Percentiles rank a stretch among this genome's conserved stretches.
These are phyloP conservation scores for Naso thynnoides DNA, from an alignment of 2,797 vertebrate species.

Conservation along the genomic window DNA sequence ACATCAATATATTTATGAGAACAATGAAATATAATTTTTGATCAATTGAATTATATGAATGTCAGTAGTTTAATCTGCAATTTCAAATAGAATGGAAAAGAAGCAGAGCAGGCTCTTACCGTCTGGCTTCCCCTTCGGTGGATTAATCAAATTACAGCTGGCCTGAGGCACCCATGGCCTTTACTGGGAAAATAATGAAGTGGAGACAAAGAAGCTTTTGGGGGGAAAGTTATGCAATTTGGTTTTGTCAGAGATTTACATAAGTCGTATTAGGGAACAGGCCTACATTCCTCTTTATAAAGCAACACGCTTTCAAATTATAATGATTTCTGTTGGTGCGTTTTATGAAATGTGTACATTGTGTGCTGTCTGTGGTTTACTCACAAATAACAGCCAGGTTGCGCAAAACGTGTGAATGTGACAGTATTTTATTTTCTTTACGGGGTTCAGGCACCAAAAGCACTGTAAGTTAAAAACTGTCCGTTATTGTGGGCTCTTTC, in stretches of 20 bases:
- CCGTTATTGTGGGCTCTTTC: not conserved
- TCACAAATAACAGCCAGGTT: not conserved
- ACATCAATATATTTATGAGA: not conserved
- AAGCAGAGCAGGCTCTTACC: constrained; percentile 72
- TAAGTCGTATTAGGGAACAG: constrained; percentile 78
- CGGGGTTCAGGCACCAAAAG: not conserved
- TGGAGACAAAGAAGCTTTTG: constrained; percentile 82
- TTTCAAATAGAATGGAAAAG: constrained; percentile 25
- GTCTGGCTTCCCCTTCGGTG: constrained; percentile 65
- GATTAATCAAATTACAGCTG: constrained; percentile 74
- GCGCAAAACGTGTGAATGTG: not conserved
- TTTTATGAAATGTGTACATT: constrained; percentile 32
- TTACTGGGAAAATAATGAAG: constrained; percentile 70
- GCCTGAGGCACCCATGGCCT: constrained; percentile 63
- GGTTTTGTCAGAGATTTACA: constrained; percentile 81
- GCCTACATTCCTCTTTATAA: constrained; percentile 62
- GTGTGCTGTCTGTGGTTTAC: not conserved
- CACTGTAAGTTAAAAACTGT: not conserved
- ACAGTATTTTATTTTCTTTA: not conserved
- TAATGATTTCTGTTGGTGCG: constrained; percentile 25
- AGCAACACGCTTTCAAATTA: constrained; percentile 35
- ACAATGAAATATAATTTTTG: constrained; percentile 14
- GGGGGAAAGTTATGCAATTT: constrained; percentile 73
- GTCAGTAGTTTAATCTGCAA: constrained; percentile 11
- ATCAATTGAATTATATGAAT: constrained; percentile 8